Conservation (phyloP, 2,797 vertebrate species). For the Kryptolebias ocellatus region DNA sequence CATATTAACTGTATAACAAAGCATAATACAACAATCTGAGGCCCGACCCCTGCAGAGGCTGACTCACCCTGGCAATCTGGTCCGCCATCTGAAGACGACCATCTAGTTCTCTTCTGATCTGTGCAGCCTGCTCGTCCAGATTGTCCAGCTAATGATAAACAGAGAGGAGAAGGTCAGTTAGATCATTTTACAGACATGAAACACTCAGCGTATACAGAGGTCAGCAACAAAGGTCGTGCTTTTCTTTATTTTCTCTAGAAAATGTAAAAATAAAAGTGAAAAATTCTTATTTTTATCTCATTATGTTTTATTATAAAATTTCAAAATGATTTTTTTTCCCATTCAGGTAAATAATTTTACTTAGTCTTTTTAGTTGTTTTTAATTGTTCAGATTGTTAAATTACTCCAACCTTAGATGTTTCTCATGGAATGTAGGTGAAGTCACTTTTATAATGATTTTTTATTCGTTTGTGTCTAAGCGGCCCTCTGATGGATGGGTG, state of each 20-base stretch:
- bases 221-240: slow-evolving; percentile 16
- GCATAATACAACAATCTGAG: slow-evolving; percentile 47
- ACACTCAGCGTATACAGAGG: slow-evolving; percentile 16
- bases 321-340: no score
- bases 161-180: slow-evolving; percentile 41
- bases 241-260: background rate
- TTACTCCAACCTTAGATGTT: no score
- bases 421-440: no score
- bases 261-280: background rate
- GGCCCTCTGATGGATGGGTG: no score
- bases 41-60: slow-evolving; percentile 36
- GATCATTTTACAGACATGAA: slow-evolving; percentile 7
- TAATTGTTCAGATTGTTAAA: no score
- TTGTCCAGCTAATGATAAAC: slow-evolving; percentile 91
- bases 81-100: slow-evolving; percentile 99
- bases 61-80: slow-evolving; percentile 97
- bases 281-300: no score
- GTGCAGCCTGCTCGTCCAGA: slow-evolving; percentile 97
- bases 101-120: slow-evolving; percentile 96
- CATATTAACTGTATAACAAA: slow-evolving; percentile 62
- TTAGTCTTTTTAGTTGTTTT: no score
- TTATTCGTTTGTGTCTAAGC: no score
- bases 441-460: no score
- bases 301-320: no score
- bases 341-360: no score